Percentiles rank a stretch among this genome's conserved stretches.
phyloP scores from a whole-genome alignment of 2,113 vertebrate genomes.

The Larimichthys crocea region DNA sequence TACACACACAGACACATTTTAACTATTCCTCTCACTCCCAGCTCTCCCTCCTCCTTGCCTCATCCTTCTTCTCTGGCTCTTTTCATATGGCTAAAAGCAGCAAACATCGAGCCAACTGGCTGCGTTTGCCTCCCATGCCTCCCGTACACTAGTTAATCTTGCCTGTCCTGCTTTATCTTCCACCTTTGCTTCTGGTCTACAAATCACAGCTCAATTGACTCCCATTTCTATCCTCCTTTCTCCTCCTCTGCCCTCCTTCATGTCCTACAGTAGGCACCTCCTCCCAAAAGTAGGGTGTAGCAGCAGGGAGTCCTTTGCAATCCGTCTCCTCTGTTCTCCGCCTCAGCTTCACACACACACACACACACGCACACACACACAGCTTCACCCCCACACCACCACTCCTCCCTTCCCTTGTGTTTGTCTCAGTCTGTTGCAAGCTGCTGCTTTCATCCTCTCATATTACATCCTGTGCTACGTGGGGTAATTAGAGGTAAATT shows the following conservation, averaged over 20 bases:
- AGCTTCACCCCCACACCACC: background rate
- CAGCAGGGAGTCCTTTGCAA: slow-evolving; percentile 43
- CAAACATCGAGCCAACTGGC: slow-evolving; percentile 48
- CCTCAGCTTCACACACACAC: background rate
- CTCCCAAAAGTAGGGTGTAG: slow-evolving; percentile 49
- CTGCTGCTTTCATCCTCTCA: slow-evolving; percentile 45
- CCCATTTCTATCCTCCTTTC: slow-evolving; percentile 31
- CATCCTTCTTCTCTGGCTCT: slow-evolving; percentile 30
- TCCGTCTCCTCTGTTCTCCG: slow-evolving; percentile 31
- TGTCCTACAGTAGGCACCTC: slow-evolving; percentile 34
- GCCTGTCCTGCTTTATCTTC: slow-evolving; percentile 59
- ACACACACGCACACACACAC: background rate
- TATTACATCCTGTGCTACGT: background rate
- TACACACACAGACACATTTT: slow-evolving; percentile 3
- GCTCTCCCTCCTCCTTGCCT: slow-evolving; percentile 15
- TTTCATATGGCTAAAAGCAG: slow-evolving; percentile 56
- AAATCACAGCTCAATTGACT: slow-evolving; percentile 68
- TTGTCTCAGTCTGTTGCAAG: slow-evolving; percentile 31
- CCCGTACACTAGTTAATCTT: slow-evolving; percentile 59
- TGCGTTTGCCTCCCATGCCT: slow-evolving; percentile 52
- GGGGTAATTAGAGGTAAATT: slow-evolving; percentile 58
- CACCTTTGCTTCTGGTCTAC: slow-evolving; percentile 63
- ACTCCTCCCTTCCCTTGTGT: background rate
- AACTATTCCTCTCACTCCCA: slow-evolving; percentile 38
- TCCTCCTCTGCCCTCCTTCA: slow-evolving; percentile 31